Evolutionary conservation across 2,113 vertebrate genomes (phyloP).

Genomic region (Nerophis lumbriciformis): DNA sequence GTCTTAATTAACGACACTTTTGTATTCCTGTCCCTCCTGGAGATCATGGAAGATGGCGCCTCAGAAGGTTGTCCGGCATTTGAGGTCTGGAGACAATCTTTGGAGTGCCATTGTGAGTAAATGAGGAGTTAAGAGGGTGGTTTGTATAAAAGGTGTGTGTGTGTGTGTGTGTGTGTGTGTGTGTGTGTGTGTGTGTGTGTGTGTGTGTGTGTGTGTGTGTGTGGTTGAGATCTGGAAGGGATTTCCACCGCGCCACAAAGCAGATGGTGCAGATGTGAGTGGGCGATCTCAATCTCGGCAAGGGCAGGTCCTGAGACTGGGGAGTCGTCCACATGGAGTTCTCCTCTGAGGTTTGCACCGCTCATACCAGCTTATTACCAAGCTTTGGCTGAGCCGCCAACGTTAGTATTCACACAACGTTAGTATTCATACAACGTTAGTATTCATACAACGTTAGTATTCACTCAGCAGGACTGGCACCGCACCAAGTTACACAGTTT

Average conservation of each 20-base stretch:
- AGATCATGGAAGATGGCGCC: slow-evolving; percentile 30
- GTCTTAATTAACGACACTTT: slow-evolving; percentile 23
- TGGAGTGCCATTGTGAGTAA: slow-evolving; percentile 23
- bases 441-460: no score
- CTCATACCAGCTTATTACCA: no score
- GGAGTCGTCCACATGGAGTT: no score
- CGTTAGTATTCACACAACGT: no score
- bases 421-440: no score
- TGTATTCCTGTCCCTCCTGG: slow-evolving; percentile 46
- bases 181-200: background rate
- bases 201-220: background rate
- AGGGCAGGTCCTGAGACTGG: no score
- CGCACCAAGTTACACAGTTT: no score
- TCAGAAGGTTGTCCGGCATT: slow-evolving; percentile 53
- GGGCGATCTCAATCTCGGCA: slow-evolving; percentile 50
- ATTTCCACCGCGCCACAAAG: slow-evolving; percentile 45
- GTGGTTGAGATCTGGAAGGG: slow-evolving; percentile 8
- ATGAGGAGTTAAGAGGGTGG: slow-evolving; percentile 2
- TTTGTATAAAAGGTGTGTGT: background rate
- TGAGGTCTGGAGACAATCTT: slow-evolving; percentile 48
- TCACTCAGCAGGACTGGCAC: no score
- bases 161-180: background rate
- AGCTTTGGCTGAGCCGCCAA: no score
- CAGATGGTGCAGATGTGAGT: slow-evolving; percentile 65
- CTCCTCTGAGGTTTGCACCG: no score